Conservation (phyloP, 2,888 invertebrate species). For the Gryllus longicercus region DNA sequence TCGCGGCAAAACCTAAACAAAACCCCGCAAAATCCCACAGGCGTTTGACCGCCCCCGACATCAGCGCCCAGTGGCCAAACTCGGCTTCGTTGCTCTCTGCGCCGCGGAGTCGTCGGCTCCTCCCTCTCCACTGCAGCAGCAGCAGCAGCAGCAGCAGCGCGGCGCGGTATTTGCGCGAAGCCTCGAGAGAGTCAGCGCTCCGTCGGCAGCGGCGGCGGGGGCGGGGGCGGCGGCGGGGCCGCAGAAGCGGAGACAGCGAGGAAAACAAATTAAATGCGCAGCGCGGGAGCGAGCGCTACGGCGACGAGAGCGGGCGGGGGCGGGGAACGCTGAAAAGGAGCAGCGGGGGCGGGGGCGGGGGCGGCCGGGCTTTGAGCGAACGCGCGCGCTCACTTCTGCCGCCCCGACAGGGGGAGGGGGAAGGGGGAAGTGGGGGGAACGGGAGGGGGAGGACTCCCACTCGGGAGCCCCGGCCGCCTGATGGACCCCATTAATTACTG, state of each 20-base stretch:
- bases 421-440: neutral
- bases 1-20: too few species aligned
- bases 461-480: neutral
- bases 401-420: neutral
- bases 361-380: neutral
- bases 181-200: too few species aligned
- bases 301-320: neutral
- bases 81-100: too few species aligned
- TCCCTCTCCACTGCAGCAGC: too few species aligned
- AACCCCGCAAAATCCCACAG: too few species aligned
- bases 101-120: too few species aligned
- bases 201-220: neutral
- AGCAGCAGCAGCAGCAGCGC: too few species aligned
- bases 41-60: too few species aligned
- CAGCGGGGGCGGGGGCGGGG: neutral
- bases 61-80: too few species aligned
- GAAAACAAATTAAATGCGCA: neutral
- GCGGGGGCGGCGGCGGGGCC: neutral
- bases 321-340: neutral
- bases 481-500: slow-evolving; percentile 17
- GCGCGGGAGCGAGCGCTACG: neutral
- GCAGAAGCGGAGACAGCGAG: neutral
- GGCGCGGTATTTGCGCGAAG: too few species aligned
- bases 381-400: neutral
- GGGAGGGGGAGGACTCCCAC: neutral